Base-by-base conservation (phyloP, 2,797 vertebrate genomes). In the Phoebastria nigripes region DNA sequence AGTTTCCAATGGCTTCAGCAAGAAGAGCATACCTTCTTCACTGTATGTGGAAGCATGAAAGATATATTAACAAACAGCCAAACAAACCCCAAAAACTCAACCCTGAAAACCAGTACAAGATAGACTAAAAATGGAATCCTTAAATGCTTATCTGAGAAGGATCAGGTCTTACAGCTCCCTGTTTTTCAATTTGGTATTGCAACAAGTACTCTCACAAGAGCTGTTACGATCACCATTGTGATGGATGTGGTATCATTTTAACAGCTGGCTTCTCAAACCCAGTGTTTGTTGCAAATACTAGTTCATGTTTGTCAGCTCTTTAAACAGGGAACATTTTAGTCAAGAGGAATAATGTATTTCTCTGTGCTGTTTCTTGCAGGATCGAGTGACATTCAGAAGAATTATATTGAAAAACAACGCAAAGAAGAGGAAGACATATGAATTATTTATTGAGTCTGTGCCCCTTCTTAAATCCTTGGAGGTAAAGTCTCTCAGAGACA, bases 341-440 rank as follows among this genome's bases (percentile, higher is more conserved):
- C 47, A 46, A 72, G 58, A 87, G n/a, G 46, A 95, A 54, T 95
- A 96, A 95, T 69, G 17, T 81, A 10, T 72, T 78, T 94, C 76
- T 96, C 62, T 83, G 15, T 96, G 11, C 96, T 95, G 47, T 97
- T 96, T 95, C 91, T 96, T 97, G 41, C 89, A 99, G 99, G 99
- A 99, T 97, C 98, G 99, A 91, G 98, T 98, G 89, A 99, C 99
- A 2, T 99, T 99, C 97, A 99, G 99, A 97, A 98, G 99, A 95
- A 99, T 99, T 96, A 99, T 99, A 84, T 96, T 99, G 96, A 99
- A 98, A 97, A 99, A 99, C 96, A 99, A 99, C 8, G 99, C 99
- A 18, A 99, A 98, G 98, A 99, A 99, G 98, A 99, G 99, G 97
- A 99, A 97, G 97, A 98, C 97, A 1, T 99, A 98, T 41, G 99